These are phyloP conservation scores for Hylia prasina DNA, from an alignment of 2,113 vertebrate species.

Conservation along the genomic window DNA sequence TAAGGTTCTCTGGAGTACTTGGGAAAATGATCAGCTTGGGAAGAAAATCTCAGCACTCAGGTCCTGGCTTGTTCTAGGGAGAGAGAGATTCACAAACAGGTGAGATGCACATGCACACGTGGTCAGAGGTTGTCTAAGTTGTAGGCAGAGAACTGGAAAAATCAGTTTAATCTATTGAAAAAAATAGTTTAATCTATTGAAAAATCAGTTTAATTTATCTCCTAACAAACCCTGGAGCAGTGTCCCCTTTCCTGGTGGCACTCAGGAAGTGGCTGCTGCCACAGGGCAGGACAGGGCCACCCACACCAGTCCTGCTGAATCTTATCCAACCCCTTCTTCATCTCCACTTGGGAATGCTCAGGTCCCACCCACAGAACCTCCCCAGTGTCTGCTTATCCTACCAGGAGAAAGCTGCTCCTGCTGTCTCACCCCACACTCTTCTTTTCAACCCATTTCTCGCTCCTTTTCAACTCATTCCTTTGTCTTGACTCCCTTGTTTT, in stretches of 20 bases:
- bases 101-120: fast-evolving
- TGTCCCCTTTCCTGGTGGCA: neutral
- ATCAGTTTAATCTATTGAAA: neutral
- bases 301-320: neutral
- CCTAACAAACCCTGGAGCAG: neutral
- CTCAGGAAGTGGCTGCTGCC: neutral
- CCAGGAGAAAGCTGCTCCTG: neutral
- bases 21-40: neutral
- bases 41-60: neutral
- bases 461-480: neutral
- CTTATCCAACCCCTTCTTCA: neutral
- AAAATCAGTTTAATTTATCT: neutral
- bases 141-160: neutral
- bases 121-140: neutral
- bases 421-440: neutral
- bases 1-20: neutral
- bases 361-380: neutral
- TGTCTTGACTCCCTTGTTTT: neutral
- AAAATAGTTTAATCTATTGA: neutral
- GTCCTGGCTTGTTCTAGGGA: neutral
- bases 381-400: neutral
- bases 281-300: neutral
- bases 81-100: neutral
- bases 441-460: neutral
- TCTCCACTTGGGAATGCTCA: neutral